phyloP scores from a whole-genome alignment of 2,888 invertebrate genomes.

The Machimus atricapillus region DNA sequence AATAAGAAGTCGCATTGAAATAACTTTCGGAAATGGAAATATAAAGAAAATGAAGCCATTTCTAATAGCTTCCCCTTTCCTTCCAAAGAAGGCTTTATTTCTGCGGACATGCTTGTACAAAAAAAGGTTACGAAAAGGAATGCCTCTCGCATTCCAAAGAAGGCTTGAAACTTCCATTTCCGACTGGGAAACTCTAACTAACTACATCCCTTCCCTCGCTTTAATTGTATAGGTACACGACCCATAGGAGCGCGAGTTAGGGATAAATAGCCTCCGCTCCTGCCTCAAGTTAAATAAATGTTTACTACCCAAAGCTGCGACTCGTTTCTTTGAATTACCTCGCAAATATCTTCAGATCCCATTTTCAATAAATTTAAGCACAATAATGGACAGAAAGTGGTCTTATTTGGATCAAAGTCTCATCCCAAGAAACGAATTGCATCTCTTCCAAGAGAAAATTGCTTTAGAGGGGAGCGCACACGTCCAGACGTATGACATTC shows the following conservation, averaged over 20 bases:
- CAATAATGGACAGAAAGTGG: slow-evolving; percentile 15
- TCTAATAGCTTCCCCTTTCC: background rate
- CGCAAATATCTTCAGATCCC: slow-evolving; percentile 16
- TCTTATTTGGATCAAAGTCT: slow-evolving; percentile 7
- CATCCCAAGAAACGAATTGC: background rate
- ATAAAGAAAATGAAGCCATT: background rate
- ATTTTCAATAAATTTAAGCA: slow-evolving; percentile 22
- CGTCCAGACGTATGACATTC: slow-evolving; percentile 23
- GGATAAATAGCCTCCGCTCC: background rate
- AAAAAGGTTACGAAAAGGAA: no score
- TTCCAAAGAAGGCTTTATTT: no score
- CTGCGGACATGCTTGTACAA: no score
- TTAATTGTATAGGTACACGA: background rate
- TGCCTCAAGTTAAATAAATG: background rate
- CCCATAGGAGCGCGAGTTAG: background rate
- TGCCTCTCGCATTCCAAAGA: no score
- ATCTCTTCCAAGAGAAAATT: background rate
- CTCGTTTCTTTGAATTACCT: slow-evolving; percentile 16
- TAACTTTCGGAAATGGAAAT: no score
- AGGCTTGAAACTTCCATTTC: no score
- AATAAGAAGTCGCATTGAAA: no score
- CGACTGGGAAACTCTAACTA: no score
- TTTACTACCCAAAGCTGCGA: background rate
- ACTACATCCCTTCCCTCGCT: background rate
- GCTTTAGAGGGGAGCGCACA: background rate